Evolutionary conservation across 2,113 vertebrate species (phyloP), one percentile per base, ranked within the genome.

Genomic region (Cisticola juncidis): DNA sequence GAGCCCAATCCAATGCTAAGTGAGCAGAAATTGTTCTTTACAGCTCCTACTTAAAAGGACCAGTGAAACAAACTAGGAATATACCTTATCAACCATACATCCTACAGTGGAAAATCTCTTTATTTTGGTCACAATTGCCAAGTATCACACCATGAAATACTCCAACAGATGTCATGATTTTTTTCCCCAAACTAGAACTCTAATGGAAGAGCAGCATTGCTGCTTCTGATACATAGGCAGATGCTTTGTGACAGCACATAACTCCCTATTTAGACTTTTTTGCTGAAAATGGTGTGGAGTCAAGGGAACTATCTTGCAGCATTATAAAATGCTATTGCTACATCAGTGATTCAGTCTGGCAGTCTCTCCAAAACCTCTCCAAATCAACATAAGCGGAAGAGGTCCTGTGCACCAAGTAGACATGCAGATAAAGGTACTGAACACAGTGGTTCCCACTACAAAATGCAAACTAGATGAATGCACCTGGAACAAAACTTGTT

Each of bases 161-260:
- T 79, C 25, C 28, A 56, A 40, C 81, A 85, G 13, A 62, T 29
- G 17, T 18, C 4, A 38, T 6, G 5, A 47, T 15, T 65, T 87
- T 38, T 65, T 68, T 36, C n/a, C 15, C 17, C n/a, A 68, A 56
- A 66, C 44, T 38, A 12, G 8, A 74, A 21, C 14, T 83, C 35
- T 56, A 56, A 33, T 22, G 44, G 9, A 64, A 82, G 12, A 79
- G 26, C 8, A 69, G 25, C 45, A 72, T 1, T 21, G 8, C 31
- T 91, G 42, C 45, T 61, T 80, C 81, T 36, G n/a, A 36, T 28
- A 70, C 0, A 0, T 4, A 50, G 28, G 38, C 42, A 92, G 42
- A 56, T 3, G 6, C 29, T 25, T 50, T 9, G 2, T 62, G 35
- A 70, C 54, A 68, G 38, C 19, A 68, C 1, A 0, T 9, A 79